Conservation (phyloP, 2,888 invertebrate genomes). For the Muschampia plurimacula region DNA sequence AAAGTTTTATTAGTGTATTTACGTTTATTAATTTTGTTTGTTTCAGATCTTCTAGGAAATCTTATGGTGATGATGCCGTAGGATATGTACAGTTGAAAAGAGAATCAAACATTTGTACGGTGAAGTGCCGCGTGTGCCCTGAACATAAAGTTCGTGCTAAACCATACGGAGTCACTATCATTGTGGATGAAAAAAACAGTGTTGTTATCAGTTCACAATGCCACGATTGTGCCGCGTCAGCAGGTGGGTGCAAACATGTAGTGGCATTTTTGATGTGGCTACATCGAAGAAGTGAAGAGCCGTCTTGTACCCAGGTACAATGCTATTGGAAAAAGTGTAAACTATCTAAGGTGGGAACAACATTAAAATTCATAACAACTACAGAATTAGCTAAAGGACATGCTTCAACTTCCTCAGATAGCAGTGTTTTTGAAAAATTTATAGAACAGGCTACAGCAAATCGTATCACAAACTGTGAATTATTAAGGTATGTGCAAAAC, state of each 20-base stretch:
- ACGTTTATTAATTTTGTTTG: neutral
- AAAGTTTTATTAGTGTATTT: too few species aligned
- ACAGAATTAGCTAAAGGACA: conserved; percentile 48
- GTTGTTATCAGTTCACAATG: conserved; percentile 9
- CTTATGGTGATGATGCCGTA: conserved; percentile 17
- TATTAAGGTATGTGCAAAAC: conserved; percentile 48
- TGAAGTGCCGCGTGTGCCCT: conserved; percentile 46
- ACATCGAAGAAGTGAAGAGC: conserved; percentile 56
- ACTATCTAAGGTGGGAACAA: conserved; percentile 51
- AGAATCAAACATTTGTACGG: conserved; percentile 1
- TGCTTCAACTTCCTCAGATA: conserved; percentile 43
- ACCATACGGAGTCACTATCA: conserved; percentile 47
- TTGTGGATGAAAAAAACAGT: conserved; percentile 46
- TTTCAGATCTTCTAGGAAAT: conserved; percentile 13
- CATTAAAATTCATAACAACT: conserved; percentile 50
- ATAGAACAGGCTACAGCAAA: conserved; percentile 30
- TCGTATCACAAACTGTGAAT: conserved; percentile 43
- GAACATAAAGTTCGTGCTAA: conserved; percentile 54
- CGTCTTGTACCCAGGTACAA: conserved; percentile 49
- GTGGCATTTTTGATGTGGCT: conserved; percentile 55
- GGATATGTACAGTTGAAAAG: conserved; percentile 6
- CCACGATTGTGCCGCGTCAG: conserved; percentile 43
- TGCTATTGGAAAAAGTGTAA: conserved; percentile 56
- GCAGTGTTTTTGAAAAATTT: conserved; percentile 43
- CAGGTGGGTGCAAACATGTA: conserved; percentile 55